phyloP scores from a whole-genome alignment of 2,113 vertebrate species.

The Rhegmatorhina hoffmannsi region DNA sequence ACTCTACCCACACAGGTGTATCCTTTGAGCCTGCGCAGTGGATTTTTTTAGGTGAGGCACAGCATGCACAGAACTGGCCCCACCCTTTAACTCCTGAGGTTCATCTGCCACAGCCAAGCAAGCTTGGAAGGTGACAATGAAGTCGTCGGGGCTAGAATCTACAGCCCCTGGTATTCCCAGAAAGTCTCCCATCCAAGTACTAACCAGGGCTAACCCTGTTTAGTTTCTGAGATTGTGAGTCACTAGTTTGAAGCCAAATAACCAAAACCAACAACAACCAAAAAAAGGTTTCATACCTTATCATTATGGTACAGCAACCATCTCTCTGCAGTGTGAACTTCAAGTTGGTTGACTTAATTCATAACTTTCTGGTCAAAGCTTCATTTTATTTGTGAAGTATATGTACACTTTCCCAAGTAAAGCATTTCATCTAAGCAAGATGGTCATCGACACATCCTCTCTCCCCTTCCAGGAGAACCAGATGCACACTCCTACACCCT shows the following conservation, averaged over 20 bases:
- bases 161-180: too few relatives aligned
- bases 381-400: not conserved
- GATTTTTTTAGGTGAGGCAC: too few relatives aligned
- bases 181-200: too few relatives aligned
- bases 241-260: not conserved
- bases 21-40: too few relatives aligned
- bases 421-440: not conserved
- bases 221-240: not conserved
- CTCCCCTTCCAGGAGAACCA: not conserved
- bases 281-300: not conserved
- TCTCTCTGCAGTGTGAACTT: not conserved
- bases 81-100: too few relatives aligned
- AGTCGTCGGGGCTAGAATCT: too few relatives aligned
- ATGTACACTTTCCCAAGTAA: not conserved
- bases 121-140: too few relatives aligned
- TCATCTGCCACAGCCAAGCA: too few relatives aligned
- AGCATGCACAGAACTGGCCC: too few relatives aligned
- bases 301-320: not conserved
- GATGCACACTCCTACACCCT: not conserved
- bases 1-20: too few relatives aligned
- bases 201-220: too few relatives aligned
- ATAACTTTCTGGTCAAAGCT: not conserved
- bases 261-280: not conserved
- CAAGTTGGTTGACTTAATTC: not conserved
- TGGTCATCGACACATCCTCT: not conserved